Base-by-base conservation (phyloP, 2,888 invertebrate species). In the Hedya salicella region DNA sequence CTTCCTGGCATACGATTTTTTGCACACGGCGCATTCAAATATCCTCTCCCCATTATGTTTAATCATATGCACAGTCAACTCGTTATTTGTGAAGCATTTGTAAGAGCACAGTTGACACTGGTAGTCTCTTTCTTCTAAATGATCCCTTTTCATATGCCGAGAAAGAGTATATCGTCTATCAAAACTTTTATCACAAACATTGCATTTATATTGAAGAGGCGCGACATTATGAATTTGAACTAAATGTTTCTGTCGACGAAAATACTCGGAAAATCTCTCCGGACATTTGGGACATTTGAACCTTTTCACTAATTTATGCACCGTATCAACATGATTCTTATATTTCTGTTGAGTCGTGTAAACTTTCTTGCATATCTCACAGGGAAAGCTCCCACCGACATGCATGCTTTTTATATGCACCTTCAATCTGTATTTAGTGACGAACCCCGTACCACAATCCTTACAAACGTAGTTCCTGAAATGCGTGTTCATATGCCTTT, bases 341-440 rank as follows among this genome's bases (percentile, higher is more conserved):
- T 72, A 73, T 49, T 78, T 79, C 17, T 73, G 71, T 6, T 76
- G 77, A 0, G 77, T 72, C 0, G 69, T 57, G 52, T 84, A 87
- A 0, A 71, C 67, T 44, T 83, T 85, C 0, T 81, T 76, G 67
- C 88, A 88, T 0, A 74, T 40, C 0, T 75, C 75, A 32, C 83
- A 83, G 0, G 68, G 61, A 6, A 54, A 68, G 8, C 32, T 62
- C 2, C 70, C 70, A 44, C 69, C 57, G 0, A 67, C 54, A 39
- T 80, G 79, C 65, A 71, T 61, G 17, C 70, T 64, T 32, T 78
- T 76, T 0, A 68, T 62, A 69, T 92, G 91, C 8, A 83, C 85
- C 36, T 78, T 80, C 9, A 89, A 62, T 36, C 89, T 82, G 0
- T 85, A 78, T 16, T 80, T 82, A 3, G 86, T 87, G 0, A 86